These are phyloP conservation scores for Ectemnius lituratus DNA, from an alignment of 2,888 invertebrate species.

Conservation along the genomic window DNA sequence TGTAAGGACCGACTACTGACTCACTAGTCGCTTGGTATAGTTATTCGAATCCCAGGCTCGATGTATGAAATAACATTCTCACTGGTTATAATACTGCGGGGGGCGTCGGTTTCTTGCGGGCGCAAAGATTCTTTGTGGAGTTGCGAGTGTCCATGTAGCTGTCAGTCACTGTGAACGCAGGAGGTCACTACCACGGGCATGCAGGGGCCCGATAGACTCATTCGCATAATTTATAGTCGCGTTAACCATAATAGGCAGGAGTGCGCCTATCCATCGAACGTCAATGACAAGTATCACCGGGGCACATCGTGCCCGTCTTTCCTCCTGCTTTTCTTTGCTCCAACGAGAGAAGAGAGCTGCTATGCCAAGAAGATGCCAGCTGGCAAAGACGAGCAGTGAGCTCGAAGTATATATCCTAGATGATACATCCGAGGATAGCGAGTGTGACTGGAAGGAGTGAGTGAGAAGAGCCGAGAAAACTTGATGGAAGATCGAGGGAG, in stretches of 20 bases:
- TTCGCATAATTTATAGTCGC: slow-evolving; percentile 56
- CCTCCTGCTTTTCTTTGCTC: slow-evolving; percentile 7
- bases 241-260: slow-evolving; percentile 51
- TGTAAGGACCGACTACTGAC: too few relatives aligned
- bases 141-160: slow-evolving; percentile 8
- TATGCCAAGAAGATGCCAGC: neutral
- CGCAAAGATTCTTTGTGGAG: neutral
- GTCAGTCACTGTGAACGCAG: slow-evolving; percentile 24
- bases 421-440: slow-evolving; percentile 9
- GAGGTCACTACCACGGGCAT: slow-evolving; percentile 31
- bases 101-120: slow-evolving; percentile 3
- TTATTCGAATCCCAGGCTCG: too few relatives aligned
- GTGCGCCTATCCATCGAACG: slow-evolving; percentile 40
- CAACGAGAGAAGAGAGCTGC: neutral
- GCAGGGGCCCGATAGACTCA: slow-evolving; percentile 45
- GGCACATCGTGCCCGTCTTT: slow-evolving; percentile 31
- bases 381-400: neutral
- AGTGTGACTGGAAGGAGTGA: neutral
- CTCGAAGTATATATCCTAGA: too few relatives aligned
- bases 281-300: slow-evolving; percentile 48
- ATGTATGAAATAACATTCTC: too few relatives aligned
- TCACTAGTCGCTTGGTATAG: too few relatives aligned
- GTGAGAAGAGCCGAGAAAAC: slow-evolving; percentile 1
- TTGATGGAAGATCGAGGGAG: slow-evolving; percentile 1
- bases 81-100: neutral